These are phyloP conservation scores for Sylvia atricapilla DNA, from an alignment of 2,113 vertebrate species.

Conservation along the genomic window DNA sequence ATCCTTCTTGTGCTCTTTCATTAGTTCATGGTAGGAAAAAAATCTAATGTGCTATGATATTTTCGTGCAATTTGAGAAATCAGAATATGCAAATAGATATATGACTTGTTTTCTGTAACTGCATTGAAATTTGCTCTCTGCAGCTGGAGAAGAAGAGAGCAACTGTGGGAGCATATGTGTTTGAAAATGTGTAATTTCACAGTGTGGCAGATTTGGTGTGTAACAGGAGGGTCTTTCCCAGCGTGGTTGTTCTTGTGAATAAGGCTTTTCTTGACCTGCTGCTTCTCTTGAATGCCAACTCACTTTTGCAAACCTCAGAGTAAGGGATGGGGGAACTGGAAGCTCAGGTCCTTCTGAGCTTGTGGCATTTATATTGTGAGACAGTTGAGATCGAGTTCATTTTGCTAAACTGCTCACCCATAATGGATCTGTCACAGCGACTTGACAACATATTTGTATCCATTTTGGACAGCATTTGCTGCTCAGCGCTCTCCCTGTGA, in stretches of 20 bases:
- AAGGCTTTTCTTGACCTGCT: background rate
- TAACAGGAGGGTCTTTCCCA: background rate
- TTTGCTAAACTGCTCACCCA: constrained; percentile 42
- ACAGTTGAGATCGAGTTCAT: background rate
- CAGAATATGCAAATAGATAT: background rate
- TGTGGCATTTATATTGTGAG: constrained; percentile 10
- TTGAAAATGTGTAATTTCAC: background rate
- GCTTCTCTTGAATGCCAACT: background rate
- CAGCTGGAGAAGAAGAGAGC: background rate
- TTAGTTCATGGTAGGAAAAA: background rate
- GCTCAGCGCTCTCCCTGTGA: background rate
- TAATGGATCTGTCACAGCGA: background rate
- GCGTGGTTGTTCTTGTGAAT: background rate
- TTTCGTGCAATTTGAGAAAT: background rate
- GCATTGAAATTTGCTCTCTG: background rate
- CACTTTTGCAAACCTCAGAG: background rate
- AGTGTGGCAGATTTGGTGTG: background rate
- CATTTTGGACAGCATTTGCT: background rate
- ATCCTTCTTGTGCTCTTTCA: background rate
- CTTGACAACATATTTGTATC: constrained; percentile 29
- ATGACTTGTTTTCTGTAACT: background rate
- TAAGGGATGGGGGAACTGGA: background rate
- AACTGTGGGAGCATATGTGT: background rate
- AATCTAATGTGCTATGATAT: rapidly evolving
- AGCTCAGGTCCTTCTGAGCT: background rate